phyloP scores from a whole-genome alignment of 2,113 vertebrate species.

The Dasyprocta punctata region DNA sequence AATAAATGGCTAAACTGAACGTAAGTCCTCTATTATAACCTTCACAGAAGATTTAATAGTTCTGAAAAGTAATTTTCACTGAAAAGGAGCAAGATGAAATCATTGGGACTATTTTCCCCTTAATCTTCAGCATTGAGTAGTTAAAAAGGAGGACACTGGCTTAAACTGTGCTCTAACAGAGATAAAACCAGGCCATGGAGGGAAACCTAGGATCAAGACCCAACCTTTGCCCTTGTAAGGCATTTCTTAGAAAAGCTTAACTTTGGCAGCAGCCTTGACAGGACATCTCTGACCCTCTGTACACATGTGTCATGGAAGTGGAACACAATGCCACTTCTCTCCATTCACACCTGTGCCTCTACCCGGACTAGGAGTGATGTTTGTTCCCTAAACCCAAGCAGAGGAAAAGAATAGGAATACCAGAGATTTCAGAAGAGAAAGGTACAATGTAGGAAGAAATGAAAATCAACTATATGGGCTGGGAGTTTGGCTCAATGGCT shows the following conservation, averaged over 20 bases:
- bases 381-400: background rate
- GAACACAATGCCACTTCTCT: background rate
- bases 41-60: conserved; percentile 75
- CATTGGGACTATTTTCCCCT: conserved; percentile 50
- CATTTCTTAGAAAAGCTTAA: background rate
- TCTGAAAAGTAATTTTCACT: conserved; percentile 73
- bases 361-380: background rate
- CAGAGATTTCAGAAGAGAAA: background rate
- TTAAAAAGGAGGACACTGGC: conserved; percentile 37
- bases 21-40: conserved; percentile 76
- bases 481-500: no score
- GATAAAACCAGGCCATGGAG: conserved; percentile 37
- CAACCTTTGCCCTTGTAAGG: background rate
- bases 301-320: background rate
- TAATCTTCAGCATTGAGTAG: conserved; percentile 64
- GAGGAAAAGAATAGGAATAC: background rate
- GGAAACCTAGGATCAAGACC: background rate
- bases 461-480: background rate
- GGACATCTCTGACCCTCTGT: background rate
- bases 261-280: background rate
- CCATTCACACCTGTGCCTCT: background rate
- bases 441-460: background rate
- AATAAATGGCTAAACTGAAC: conserved; percentile 71
- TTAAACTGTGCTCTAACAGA: conserved; percentile 46
- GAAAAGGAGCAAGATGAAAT: conserved; percentile 68